Base-by-base conservation (phyloP, 2,797 vertebrate species). In the Zenarchopterus dispar region DNA sequence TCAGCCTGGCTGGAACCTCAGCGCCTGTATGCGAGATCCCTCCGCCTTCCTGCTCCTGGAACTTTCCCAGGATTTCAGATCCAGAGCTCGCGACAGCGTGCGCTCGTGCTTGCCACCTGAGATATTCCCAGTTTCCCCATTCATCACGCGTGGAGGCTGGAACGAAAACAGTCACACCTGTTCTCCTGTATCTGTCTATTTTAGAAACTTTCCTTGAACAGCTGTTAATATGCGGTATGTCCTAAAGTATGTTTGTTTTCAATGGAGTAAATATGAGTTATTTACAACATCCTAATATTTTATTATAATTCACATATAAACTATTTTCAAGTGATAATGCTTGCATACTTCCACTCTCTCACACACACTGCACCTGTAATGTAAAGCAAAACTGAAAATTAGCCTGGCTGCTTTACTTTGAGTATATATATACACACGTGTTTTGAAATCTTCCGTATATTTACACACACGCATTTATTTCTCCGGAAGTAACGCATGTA, bases 1-100 rank as follows among this genome's bases (percentile, higher is more conserved):
- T 94, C 94, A 94, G 93, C 79, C 92, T 93, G 94, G 86, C 94
- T 93, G 94, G 94, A 94, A 92, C 94, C 94, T 87, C 86, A 92
- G 91, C 82, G 92, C 93, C 89, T 91, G 73, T 59, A 64, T 84
- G 84, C 76, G 26, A 90, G 85, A 94, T 94, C 89, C 91, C 91
- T 94, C 93, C 94, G 89, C 90, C 86, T 52, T 22, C 61, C 68
- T 70, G 42, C 75, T 74, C 64, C 90, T 92, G 91, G 89, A 93
- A 85, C 89, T 89, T 88, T 88, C 87, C 89, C 89, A 91, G 89
- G 70, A 36, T 80, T 78, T 79, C 52, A 67, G 21, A 51, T 49
- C n/a, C 33, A 18, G 36, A 41, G 49, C 3, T n/a, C 2, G 10
- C 16, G 57, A 28, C 33, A 59, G 15, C n/a, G n/a, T n/a, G n/a